A percentile compares a stretch with the other conserved stretches of the same genome.
Evolutionary conservation across 1,140 invertebrate genomes (phyloP).

Genomic region (Leptinotarsa defecta): DNA sequence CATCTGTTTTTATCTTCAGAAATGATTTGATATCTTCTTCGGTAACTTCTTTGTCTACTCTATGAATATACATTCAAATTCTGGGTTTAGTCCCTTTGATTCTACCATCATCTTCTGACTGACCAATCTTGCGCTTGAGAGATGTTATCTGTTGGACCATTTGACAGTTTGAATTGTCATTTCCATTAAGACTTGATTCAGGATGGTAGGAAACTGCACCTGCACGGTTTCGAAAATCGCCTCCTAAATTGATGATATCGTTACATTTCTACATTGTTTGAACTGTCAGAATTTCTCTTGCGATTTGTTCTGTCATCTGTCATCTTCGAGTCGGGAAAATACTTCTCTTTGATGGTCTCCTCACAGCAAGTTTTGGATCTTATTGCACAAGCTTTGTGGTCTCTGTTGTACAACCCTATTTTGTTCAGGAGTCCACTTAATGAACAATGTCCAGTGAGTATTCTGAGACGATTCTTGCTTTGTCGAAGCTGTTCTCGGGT

Average conservation of each 20-base stretch:
- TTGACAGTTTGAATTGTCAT: not conserved
- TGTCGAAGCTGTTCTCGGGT: too few relatives aligned
- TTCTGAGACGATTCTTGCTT: too few relatives aligned
- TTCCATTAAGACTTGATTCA: not conserved
- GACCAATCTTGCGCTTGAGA: not conserved
- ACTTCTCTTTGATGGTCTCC: not conserved
- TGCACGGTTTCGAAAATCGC: not conserved
- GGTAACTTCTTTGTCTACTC: constrained; percentile 9
- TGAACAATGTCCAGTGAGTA: too few relatives aligned
- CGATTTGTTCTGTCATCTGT: not conserved
- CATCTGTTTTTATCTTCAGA: constrained; percentile 4
- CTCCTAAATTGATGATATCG: constrained; percentile 3
- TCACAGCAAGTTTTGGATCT: not conserved
- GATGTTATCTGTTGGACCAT: not conserved
- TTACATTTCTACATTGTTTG: constrained; percentile 13
- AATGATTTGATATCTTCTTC: constrained; percentile 11
- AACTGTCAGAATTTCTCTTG: constrained; percentile 14
- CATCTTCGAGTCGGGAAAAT: not conserved
- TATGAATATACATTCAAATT: not conserved
- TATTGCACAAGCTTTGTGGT: constrained; percentile 2
- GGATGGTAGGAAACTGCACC: not conserved
- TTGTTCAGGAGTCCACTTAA: too few relatives aligned
- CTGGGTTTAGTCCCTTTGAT: not conserved
- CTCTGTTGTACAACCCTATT: too few relatives aligned
- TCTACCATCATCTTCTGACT: not conserved